Evolutionary conservation across 2,113 vertebrate genomes (phyloP).

Genomic region (Brachypodius melanocephalos): DNA sequence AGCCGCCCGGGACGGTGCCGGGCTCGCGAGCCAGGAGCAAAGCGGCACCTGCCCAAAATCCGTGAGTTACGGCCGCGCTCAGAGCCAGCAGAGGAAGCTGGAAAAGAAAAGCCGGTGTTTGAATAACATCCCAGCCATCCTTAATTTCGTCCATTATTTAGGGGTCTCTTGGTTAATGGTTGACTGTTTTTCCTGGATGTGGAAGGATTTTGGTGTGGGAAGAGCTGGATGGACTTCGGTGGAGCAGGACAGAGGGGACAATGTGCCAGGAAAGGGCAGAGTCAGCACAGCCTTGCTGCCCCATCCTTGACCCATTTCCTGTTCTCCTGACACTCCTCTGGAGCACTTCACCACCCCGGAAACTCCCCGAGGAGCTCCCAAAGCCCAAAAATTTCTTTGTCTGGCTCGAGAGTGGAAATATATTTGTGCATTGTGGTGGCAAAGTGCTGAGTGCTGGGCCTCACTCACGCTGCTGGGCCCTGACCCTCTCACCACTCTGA

Average conservation of each 20-base stretch:
- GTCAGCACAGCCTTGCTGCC: not conserved
- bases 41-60: slow-evolving; percentile 14
- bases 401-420: not conserved
- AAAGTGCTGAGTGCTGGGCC: not conserved
- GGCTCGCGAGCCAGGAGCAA: not conserved
- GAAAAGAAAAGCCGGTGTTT: not conserved
- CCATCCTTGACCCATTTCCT: not conserved
- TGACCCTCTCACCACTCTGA: not conserved
- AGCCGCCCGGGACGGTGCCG: not conserved
- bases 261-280: not conserved
- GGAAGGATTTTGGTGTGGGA: not conserved
- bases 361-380: not conserved
- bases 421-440: fast-evolving
- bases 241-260: not conserved
- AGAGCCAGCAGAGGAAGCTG: slow-evolving; percentile 28
- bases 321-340: not conserved
- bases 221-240: not conserved
- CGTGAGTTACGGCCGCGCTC: not conserved
- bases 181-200: not conserved
- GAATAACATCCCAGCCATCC: not conserved
- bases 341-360: not conserved
- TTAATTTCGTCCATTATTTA: not conserved
- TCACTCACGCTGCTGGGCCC: not conserved
- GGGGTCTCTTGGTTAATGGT: not conserved
- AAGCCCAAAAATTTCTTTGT: not conserved